phyloP scores from a whole-genome alignment of 2,113 vertebrate species.

The Dendropsophus ebraccatus region DNA sequence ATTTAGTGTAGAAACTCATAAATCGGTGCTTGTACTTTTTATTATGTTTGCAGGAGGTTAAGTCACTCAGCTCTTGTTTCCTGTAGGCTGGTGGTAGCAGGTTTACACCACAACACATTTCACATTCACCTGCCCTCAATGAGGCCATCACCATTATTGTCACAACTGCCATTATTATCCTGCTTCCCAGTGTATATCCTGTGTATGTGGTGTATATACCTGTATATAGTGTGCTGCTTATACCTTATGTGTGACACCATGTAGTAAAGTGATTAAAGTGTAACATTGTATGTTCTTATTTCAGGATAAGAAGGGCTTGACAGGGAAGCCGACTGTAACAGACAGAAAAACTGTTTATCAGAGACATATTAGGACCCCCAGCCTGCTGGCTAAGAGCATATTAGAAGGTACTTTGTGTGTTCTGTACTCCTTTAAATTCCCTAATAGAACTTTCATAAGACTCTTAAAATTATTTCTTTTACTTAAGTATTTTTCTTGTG shows the following conservation, averaged over 20 bases:
- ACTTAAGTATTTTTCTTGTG: neutral
- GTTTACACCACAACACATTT: conserved; percentile 47
- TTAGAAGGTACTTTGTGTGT: conserved; percentile 84
- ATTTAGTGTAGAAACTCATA: conserved; percentile 50
- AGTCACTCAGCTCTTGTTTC: conserved; percentile 42
- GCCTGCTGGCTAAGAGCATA: conserved; percentile 96
- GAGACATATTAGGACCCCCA: conserved; percentile 89
- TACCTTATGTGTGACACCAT: neutral
- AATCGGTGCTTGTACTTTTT: conserved; percentile 35
- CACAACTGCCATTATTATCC: neutral
- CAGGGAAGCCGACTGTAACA: conserved; percentile 84
- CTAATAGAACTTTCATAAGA: neutral
- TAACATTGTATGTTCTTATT: conserved; percentile 37
- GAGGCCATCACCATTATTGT: neutral
- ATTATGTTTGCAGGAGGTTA: conserved; percentile 40
- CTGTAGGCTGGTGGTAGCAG: neutral
- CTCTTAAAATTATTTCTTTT: neutral
- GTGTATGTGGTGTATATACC: neutral
- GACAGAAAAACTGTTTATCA: conserved; percentile 92
- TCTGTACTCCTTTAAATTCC: neutral
- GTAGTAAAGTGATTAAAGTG: neutral
- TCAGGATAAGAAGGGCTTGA: conserved; percentile 94
- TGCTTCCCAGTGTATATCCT: too few species aligned
- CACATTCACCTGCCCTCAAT: neutral
- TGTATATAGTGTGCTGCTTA: neutral